Evolutionary conservation across 2,888 invertebrate genomes (phyloP), one percentile per base, ranked within the genome.

Genomic region (Eumacrocentrus americanus): DNA sequence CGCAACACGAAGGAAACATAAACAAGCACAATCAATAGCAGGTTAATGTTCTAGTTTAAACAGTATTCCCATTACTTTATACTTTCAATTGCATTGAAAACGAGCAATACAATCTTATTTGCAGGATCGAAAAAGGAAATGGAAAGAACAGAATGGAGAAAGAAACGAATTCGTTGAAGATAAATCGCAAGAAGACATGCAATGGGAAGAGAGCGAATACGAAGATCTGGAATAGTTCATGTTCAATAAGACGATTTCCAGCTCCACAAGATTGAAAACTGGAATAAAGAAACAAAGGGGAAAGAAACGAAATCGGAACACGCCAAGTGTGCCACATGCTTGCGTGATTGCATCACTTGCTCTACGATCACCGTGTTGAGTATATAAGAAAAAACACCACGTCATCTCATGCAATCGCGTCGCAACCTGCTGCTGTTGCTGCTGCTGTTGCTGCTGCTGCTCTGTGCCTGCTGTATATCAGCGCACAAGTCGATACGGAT

Each of bases 341-440:
- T 18, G 57, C 57, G 57, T 60, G 60, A 63, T 60, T 63, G 57
- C 57, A 63, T 60, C 60, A 57, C 47, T 40, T 9, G n/a, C n/a
- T n/a, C n/a, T n/a, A n/a, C 12, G 18, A 37, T 29, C 22, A 52
- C 14, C 25, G 12, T 29, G 35, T 34, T 9, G 14, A 52, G 54
- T 54, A 34, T 44, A 29, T n/a, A 54, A 29, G 14, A 23, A 23
- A 48, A 46, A 47, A 23, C 11, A 37, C 46, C 54, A 60, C 48
- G 54, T 55, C 54, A 40, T 58, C 44, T 38, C 34, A 22, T 50
- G 44, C 34, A 35, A 20, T 50, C 3, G 11, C 20, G 40, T 29
- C 51, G 37, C 46, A 60, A 60, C 60, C 60, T 60, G 60, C 54
- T 60, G 55, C 57, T 57, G 20, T n/a, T 25, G 6, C 35, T 46